These are phyloP conservation scores for Dendrophyllia cribrosa DNA, from an alignment of 64 coral and sea anemone genomes.

Conservation along the genomic window DNA sequence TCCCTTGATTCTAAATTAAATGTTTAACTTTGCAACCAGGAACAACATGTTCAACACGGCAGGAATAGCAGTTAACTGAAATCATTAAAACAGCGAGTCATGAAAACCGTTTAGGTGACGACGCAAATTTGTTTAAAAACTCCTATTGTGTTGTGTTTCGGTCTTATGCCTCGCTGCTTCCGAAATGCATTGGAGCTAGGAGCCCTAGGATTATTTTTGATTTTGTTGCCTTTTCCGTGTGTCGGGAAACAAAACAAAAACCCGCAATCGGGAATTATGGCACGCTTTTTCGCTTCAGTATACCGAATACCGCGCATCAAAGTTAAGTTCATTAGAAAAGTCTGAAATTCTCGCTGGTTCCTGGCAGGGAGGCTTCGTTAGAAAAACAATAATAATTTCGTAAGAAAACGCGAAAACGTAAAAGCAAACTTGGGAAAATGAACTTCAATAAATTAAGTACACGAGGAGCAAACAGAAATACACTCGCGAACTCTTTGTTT, in stretches of 20 bases:
- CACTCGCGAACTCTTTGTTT: background rate
- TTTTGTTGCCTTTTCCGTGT: background rate
- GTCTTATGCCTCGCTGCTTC: background rate
- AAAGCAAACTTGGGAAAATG: background rate
- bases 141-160: slow-evolving; percentile 4
- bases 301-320: background rate
- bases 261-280: too few species aligned
- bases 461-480: background rate
- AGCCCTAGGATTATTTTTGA: background rate
- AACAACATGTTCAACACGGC: background rate
- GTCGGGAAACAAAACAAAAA: background rate
- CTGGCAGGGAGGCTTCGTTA: background rate
- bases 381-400: slow-evolving; percentile 7
- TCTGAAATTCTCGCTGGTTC: background rate
- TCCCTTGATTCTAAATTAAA: background rate
- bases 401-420: background rate
- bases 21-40: background rate
- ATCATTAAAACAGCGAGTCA: background rate
- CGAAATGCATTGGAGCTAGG: background rate
- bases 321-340: slow-evolving; percentile 19
- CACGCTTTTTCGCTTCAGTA: background rate
- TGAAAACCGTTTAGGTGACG: background rate
- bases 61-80: background rate
- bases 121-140: slow-evolving; percentile 12
- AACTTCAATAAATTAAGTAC: background rate